Evolutionary conservation across 2,888 invertebrate genomes (phyloP).

Genomic region (Cantharis rufa): DNA sequence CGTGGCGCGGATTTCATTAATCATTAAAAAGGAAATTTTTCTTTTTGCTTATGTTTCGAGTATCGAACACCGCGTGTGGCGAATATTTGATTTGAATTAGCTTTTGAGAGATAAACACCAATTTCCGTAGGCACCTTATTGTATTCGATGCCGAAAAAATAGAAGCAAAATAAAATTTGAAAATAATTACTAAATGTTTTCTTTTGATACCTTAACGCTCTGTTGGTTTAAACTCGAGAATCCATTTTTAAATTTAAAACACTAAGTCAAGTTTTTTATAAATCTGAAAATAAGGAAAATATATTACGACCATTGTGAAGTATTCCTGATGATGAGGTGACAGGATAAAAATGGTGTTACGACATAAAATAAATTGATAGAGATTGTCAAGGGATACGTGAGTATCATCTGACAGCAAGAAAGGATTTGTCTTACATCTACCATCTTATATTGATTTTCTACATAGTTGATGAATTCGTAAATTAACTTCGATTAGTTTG

Average conservation of each 20-base stretch:
- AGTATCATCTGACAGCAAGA: constrained; percentile 13
- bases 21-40: not conserved
- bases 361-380: constrained; percentile 15
- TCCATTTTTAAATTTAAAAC: not conserved
- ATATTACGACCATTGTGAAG: not conserved
- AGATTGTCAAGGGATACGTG: constrained; percentile 19
- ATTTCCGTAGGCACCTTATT: constrained; percentile 8
- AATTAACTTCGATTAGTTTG: constrained; percentile 2
- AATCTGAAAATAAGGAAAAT: not conserved
- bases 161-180: not conserved
- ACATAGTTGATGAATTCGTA: constrained; percentile 7
- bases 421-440: constrained; percentile 8
- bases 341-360: constrained; percentile 12
- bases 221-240: not conserved
- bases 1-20: not conserved
- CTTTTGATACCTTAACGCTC: not conserved
- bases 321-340: constrained; percentile 7
- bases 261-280: not conserved
- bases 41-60: not conserved
- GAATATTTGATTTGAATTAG: constrained; percentile 13
- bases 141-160: not conserved
- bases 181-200: not conserved
- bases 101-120: not conserved
- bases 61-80: constrained; percentile 6
- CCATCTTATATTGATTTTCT: constrained; percentile 11